Base-by-base conservation (phyloP, 2,797 vertebrate genomes). In the Phoebastria nigripes region DNA sequence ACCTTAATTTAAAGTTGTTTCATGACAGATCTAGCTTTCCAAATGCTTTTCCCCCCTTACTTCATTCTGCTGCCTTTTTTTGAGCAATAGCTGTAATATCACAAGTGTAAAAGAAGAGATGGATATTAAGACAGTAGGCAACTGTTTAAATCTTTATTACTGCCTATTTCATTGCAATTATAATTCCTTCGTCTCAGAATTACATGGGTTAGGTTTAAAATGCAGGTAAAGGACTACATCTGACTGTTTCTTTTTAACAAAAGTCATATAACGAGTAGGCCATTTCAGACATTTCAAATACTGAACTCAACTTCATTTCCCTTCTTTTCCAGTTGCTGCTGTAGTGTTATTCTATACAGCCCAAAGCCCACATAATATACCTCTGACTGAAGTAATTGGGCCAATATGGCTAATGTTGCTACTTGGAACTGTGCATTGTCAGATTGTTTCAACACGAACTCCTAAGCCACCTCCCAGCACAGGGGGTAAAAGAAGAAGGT, bases 371-470 rank as follows among this genome's bases (percentile, higher is more conserved):
- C 99, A 99, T 97, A 98, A 98, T 94, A 98, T 99, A 96, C 99
- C 99, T n/a, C 97, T 98, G 95, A 99, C 99, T 0, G 99, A 99
- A 98, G 99, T 99, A 95, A 98, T 99, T 44, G 99, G 99, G 82
- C 99, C 98, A 28, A 58, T 99, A 98, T 99, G 99, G 99, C 98
- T 99, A 56, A 99, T 99, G 99, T 93, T 99, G 98, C 98, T 99
- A 63, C 98, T 99, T 94, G 99, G 99, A 94, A 99, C 99, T 55
- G 99, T 99, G 86, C 99, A 99, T 96, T 99, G 99, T 98, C 99
- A 99, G 98, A 99, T 99, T 84, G 99, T 99, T 94, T 99, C 99
- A 95, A 99, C 99, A 69, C 97, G 99, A 91, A 99, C 99, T 24
- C 99, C 99, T 24, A 99, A 99, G 91, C 98, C 99, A 11, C 83